Conservation (phyloP, 1,140 invertebrate species). For the Hyles vespertilio region DNA sequence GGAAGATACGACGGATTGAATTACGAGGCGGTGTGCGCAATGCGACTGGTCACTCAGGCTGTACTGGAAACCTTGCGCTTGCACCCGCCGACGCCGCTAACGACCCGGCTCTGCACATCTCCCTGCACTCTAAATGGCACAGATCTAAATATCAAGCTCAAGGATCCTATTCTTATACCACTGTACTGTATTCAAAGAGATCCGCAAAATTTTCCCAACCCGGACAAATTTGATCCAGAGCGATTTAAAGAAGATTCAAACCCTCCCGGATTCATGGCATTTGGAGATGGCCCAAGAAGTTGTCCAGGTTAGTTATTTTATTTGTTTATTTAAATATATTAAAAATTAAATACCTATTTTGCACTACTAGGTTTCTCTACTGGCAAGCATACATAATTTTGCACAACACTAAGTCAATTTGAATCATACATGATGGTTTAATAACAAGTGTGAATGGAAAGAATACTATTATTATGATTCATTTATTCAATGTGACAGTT, state of each 20-base stretch:
- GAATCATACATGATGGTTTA: no score
- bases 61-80: constrained; percentile 80
- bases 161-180: constrained; percentile 77
- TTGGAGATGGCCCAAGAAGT: constrained; percentile 74
- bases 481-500: no score
- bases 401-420: no score
- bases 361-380: no score
- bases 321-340: not conserved
- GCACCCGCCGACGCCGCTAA: constrained; percentile 80
- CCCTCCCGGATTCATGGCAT: constrained; percentile 62
- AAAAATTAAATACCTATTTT: no score
- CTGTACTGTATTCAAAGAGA: constrained; percentile 79
- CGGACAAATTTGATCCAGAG: constrained; percentile 79
- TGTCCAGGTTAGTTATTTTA: constrained; percentile 68
- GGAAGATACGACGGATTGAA: constrained; percentile 44
- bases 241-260: constrained; percentile 66
- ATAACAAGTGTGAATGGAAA: no score
- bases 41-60: constrained; percentile 80
- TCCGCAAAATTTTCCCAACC: constrained; percentile 61
- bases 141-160: constrained; percentile 70
- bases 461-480: no score
- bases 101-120: constrained; percentile 70
- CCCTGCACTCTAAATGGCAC: constrained; percentile 54
- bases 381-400: no score
- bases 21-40: constrained; percentile 60